Evolutionary conservation across 2,888 invertebrate species (phyloP).

Genomic region (Carpatolechia fugitivella): DNA sequence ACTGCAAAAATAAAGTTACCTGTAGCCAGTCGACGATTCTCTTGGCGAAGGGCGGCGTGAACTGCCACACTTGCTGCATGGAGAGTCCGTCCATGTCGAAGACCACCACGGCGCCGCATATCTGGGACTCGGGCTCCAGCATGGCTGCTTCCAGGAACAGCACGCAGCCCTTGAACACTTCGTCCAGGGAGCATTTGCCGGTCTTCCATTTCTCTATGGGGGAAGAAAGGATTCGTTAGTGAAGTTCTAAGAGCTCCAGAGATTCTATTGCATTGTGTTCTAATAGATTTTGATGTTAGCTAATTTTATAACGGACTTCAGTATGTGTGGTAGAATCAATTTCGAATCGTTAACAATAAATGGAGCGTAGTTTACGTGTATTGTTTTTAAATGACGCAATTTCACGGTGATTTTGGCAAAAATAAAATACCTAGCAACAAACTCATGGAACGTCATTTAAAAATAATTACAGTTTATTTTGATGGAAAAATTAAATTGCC

Average conservation of each 20-base stretch:
- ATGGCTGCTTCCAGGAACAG: slow-evolving; percentile 90
- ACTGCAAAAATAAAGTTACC: slow-evolving; percentile 56
- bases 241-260: no score
- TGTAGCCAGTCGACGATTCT: slow-evolving; percentile 91
- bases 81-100: slow-evolving; percentile 93
- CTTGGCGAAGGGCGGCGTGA: slow-evolving; percentile 91
- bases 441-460: background rate
- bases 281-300: no score
- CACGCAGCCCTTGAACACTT: slow-evolving; percentile 90
- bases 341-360: no score
- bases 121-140: slow-evolving; percentile 87
- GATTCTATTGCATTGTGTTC: no score
- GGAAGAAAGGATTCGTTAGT: background rate
- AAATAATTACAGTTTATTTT: background rate
- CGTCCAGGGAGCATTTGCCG: slow-evolving; percentile 86
- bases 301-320: no score
- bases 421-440: background rate
- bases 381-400: no score
- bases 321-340: no score
- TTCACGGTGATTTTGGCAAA: background rate
- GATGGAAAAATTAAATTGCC: background rate
- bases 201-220: slow-evolving; percentile 89
- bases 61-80: slow-evolving; percentile 90
- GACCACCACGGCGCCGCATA: slow-evolving; percentile 88
- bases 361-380: no score